These are phyloP conservation scores for Podiceps cristatus DNA, from an alignment of 2,113 vertebrate genomes.

Conservation along the genomic window DNA sequence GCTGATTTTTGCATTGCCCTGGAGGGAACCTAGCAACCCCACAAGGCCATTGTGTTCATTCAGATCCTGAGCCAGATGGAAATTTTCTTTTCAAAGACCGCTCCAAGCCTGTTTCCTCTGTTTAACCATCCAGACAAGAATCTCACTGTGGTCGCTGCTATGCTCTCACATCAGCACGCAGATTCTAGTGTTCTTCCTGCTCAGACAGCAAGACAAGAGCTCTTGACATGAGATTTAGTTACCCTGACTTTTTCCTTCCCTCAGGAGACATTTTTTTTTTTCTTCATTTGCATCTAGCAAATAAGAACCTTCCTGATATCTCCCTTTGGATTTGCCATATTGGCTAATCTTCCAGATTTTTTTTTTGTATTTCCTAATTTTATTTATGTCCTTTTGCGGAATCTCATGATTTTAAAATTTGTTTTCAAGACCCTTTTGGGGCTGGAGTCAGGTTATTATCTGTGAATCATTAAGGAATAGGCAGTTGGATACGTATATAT, in stretches of 20 bases:
- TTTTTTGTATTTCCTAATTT: not conserved
- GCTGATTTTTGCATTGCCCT: not conserved
- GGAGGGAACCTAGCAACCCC: conserved; percentile 41
- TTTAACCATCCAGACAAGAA: not conserved
- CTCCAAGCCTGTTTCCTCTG: not conserved
- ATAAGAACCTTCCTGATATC: not conserved
- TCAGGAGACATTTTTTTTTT: not conserved
- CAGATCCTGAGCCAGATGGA: conserved; percentile 2
- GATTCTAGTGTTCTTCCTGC: not conserved
- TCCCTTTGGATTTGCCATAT: conserved; percentile 19
- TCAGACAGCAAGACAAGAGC: not conserved
- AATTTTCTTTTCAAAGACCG: conserved; percentile 6
- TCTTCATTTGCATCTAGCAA: not conserved
- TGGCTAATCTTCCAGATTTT: not conserved
- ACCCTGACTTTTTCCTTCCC: not conserved
- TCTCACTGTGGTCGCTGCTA: not conserved
- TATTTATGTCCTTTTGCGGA: conserved; percentile 32
- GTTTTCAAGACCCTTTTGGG: not conserved
- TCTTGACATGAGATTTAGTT: not conserved
- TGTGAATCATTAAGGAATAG: not conserved
- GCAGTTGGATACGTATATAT: not conserved
- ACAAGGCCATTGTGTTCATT: not conserved
- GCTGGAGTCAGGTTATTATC: not conserved
- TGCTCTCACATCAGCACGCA: not conserved
- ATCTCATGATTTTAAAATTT: not conserved